phyloP scores from a whole-genome alignment of 1,140 invertebrate genomes.

The Pissodes strobi region DNA sequence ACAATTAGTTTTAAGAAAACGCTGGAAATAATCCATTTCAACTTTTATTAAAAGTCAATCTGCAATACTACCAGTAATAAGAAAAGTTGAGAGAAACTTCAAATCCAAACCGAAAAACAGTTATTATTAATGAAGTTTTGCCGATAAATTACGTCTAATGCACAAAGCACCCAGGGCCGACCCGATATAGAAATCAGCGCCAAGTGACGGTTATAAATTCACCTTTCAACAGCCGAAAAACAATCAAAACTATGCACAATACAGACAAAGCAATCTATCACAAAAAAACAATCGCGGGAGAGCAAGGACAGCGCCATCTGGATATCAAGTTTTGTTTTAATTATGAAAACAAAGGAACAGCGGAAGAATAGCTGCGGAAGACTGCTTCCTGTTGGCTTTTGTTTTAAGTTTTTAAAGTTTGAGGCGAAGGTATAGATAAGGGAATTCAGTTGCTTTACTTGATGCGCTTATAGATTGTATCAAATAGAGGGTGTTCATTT shows the following conservation, averaged over 20 bases:
- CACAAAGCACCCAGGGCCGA: slow-evolving; percentile 17
- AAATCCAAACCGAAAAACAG: slow-evolving; percentile 21
- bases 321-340: slow-evolving; percentile 56
- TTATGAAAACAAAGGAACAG: slow-evolving; percentile 52
- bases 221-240: slow-evolving; percentile 53
- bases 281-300: slow-evolving; percentile 53
- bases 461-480: too few species aligned
- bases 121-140: slow-evolving; percentile 35
- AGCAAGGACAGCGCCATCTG: slow-evolving; percentile 46
- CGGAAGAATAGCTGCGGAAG: slow-evolving; percentile 11
- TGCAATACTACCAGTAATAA: slow-evolving; percentile 1
- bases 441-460: too few species aligned
- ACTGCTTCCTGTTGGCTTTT: slow-evolving; percentile 8
- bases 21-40: too few species aligned
- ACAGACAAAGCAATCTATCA: slow-evolving; percentile 55
- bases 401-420: slow-evolving; percentile 11
- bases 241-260: slow-evolving; percentile 55
- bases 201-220: slow-evolving; percentile 53
- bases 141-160: slow-evolving; percentile 31
- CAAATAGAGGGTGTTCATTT: too few species aligned
- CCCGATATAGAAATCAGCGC: slow-evolving; percentile 49
- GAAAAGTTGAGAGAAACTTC: slow-evolving; percentile 2
- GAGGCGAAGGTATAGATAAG: too few species aligned
- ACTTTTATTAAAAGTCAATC: neutral
- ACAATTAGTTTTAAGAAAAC: too few species aligned